phyloP scores from a whole-genome alignment of 2,888 invertebrate species.

The Pandemis heparana region DNA sequence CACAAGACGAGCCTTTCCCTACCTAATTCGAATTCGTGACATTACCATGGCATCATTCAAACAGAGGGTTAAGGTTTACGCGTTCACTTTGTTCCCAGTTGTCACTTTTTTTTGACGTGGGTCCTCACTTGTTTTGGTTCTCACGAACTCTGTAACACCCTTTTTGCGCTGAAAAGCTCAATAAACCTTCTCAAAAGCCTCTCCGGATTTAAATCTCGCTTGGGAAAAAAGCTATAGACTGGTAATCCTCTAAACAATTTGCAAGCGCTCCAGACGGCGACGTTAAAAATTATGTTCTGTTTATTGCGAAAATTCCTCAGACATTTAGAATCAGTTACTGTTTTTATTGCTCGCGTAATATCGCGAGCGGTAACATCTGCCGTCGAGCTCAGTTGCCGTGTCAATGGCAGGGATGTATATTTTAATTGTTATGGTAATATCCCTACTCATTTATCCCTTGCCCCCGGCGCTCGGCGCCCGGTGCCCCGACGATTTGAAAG shows the following conservation, averaged over 20 bases:
- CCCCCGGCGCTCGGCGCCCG: constrained; percentile 54
- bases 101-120: constrained; percentile 47
- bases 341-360: constrained; percentile 51
- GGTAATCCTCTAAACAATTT: constrained; percentile 38
- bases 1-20: constrained; percentile 58
- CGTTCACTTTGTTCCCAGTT: constrained; percentile 53
- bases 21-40: constrained; percentile 60
- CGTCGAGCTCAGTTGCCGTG: constrained; percentile 57
- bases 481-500: constrained; percentile 41
- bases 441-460: constrained; percentile 54
- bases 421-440: constrained; percentile 68
- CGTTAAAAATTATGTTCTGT: constrained; percentile 45
- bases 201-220: constrained; percentile 38
- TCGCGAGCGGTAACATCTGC: constrained; percentile 58
- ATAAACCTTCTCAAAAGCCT: constrained; percentile 37
- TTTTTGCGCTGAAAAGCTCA: constrained; percentile 39
- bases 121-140: constrained; percentile 38
- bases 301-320: constrained; percentile 47
- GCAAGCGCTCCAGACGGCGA: constrained; percentile 36
- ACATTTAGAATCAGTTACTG: constrained; percentile 51
- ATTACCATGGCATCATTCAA: constrained; percentile 59
- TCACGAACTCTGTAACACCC: constrained; percentile 20
- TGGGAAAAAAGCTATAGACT: constrained; percentile 33
- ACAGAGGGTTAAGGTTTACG: constrained; percentile 56
- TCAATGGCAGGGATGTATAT: constrained; percentile 60